phyloP scores from a whole-genome alignment of 2,113 vertebrate genomes.

The Alces alces region DNA sequence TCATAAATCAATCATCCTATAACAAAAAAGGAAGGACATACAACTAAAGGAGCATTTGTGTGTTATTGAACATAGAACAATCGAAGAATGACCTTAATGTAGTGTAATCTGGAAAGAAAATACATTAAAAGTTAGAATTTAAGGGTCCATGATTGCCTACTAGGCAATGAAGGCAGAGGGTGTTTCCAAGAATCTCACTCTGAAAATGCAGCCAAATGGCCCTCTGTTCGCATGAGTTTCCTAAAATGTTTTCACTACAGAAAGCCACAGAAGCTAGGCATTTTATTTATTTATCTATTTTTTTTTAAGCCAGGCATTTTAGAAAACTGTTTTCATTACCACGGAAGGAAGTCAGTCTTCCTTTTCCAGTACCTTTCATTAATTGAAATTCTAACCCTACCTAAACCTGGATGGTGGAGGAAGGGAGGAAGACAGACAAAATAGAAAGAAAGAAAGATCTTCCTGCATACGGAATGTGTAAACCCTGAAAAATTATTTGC shows the following conservation, averaged over 20 bases:
- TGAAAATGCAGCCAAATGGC: neutral
- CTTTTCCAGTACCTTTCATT: conserved; percentile 14
- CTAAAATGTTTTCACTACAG: neutral
- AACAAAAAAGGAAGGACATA: neutral
- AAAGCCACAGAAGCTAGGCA: neutral
- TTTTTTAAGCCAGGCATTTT: neutral
- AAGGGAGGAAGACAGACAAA: no score
- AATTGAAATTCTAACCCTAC: conserved; percentile 14
- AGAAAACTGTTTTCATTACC: neutral
- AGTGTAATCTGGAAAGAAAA: conserved; percentile 9
- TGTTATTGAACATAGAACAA: neutral
- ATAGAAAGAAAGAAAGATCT: neutral
- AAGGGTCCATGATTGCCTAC: neutral
- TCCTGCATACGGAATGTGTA: neutral
- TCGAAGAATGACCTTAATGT: neutral
- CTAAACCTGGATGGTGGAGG: neutral
- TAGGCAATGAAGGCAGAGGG: neutral
- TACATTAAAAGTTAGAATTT: neutral
- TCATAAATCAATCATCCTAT: neutral
- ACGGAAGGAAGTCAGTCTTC: neutral
- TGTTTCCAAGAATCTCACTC: neutral
- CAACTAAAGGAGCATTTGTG: neutral
- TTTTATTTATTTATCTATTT: neutral
- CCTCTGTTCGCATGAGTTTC: neutral
- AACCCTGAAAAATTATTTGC: neutral